Evolutionary conservation across 2,888 invertebrate species (phyloP).

Genomic region (Orthosia gracilis): DNA sequence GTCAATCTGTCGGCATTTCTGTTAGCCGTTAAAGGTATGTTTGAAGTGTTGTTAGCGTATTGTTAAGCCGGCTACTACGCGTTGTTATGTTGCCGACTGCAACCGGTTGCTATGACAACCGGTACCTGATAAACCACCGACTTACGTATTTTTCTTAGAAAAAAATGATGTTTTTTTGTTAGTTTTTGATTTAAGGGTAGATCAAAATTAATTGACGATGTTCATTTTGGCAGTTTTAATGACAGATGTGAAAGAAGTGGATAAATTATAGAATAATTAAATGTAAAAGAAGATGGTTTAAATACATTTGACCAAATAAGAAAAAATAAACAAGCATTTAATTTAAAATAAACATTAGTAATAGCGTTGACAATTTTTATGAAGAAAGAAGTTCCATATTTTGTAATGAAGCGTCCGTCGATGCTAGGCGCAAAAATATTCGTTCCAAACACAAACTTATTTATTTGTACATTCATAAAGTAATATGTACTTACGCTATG

Average conservation of each 20-base stretch:
- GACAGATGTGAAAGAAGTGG: not conserved
- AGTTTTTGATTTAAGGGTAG: constrained; percentile 43
- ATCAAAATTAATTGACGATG: constrained; percentile 1
- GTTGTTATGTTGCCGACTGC: constrained; percentile 53
- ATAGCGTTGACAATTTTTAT: constrained; percentile 9
- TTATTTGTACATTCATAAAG: constrained; percentile 40
- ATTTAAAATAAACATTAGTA: not conserved
- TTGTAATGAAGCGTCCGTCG: constrained; percentile 32
- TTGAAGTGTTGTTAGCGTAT: constrained; percentile 55
- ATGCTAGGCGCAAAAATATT: constrained; percentile 32
- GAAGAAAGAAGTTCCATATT: constrained; percentile 7
- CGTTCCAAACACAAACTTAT: constrained; percentile 32
- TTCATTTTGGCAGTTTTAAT: not conserved
- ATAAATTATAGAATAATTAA: not conserved
- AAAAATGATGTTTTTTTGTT: not conserved
- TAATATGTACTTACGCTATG: constrained; percentile 28
- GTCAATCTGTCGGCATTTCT: constrained; percentile 42
- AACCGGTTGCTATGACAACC: constrained; percentile 68
- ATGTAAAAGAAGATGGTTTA: not conserved
- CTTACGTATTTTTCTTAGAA: constrained; percentile 7
- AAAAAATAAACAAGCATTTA: not conserved
- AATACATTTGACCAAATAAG: not conserved
- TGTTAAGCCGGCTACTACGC: constrained; percentile 26
- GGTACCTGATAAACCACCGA: constrained; percentile 33
- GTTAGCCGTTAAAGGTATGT: constrained; percentile 38